Evolutionary conservation across 2,113 vertebrate species (phyloP), one percentile per base, ranked within the genome.

Genomic region (Neolamprologus longior): DNA sequence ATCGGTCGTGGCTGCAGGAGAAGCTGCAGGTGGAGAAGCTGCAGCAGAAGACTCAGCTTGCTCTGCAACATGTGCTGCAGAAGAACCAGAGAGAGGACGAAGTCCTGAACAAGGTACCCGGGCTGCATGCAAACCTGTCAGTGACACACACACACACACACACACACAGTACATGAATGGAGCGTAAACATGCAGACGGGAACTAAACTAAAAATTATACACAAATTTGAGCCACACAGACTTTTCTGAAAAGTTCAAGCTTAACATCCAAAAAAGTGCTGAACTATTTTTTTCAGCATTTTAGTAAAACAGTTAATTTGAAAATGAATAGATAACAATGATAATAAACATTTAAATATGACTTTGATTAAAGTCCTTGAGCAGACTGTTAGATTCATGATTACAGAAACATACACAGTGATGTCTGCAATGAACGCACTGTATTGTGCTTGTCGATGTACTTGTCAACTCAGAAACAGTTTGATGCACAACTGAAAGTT

Each of bases 1-100:
- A 99, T 95, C 98, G 98, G 40, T 98, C 97, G 1, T 98, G 98
- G 98, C 97, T 99, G 86, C 98, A 98, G 95, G 98, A 99, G 93
- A 98, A 98, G 92, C 96, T 97, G 73, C 98, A 98, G 94, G 98
- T 99, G 82, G 98, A 98, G 93, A 99, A 98, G 91, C 97, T 99
- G 85, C 98, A 98, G 78, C 97, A 98, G 96, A 98, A 97, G 94
- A 98, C 98, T 90, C 97, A 98, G 90, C 95, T 98, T 89, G 97
- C 97, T 66, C 97, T 99, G 93, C 98, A 98, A 53, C 98, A 98
- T 0, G 96, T 99, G 83, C 96, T 99, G 86, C 97, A 98, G 95
- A 98, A 98, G 94, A 98, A 98, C 91, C 98, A 97, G 95, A 96
- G 98, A 91, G 98, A 98, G 90, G 97, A 99, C 4, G 98, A 97